These are phyloP conservation scores for Tetrapedia diversipes DNA, from an alignment of 2,888 invertebrate species.

Conservation along the genomic window DNA sequence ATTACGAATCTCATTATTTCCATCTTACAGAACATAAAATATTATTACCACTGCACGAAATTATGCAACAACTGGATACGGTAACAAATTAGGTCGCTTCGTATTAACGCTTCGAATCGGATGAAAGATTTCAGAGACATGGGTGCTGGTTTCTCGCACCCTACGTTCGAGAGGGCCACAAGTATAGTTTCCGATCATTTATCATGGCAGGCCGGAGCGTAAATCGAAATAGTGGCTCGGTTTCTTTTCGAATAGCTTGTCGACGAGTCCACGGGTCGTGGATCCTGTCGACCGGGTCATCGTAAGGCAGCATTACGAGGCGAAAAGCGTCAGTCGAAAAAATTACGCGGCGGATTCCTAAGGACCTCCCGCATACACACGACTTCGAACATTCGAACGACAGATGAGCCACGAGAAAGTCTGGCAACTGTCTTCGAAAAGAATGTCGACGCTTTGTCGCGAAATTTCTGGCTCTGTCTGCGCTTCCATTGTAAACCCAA, in stretches of 20 bases:
- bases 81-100: slow-evolving; percentile 54
- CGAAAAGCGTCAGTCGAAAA: slow-evolving; percentile 76
- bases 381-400: slow-evolving; percentile 32
- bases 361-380: slow-evolving; percentile 78
- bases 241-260: slow-evolving; percentile 57
- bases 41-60: too few relatives aligned
- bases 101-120: slow-evolving; percentile 32
- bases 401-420: slow-evolving; percentile 46
- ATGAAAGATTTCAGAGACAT: neutral
- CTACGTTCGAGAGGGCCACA: slow-evolving; percentile 2
- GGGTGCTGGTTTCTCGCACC: slow-evolving; percentile 29
- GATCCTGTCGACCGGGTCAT: slow-evolving; percentile 75
- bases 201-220: slow-evolving; percentile 48
- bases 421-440: slow-evolving; percentile 34
- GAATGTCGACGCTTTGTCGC: slow-evolving; percentile 27
- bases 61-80: too few relatives aligned
- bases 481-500: neutral
- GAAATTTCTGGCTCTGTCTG: slow-evolving; percentile 4
- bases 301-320: slow-evolving; percentile 75
- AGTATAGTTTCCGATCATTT: slow-evolving; percentile 63
- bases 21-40: neutral
- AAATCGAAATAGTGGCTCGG: slow-evolving; percentile 58
- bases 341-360: slow-evolving; percentile 80
- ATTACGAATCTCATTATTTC: slow-evolving; percentile 28
- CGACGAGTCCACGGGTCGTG: slow-evolving; percentile 70